phyloP scores from a whole-genome alignment of 2,113 vertebrate species.

The Argyrosomus japonicus region DNA sequence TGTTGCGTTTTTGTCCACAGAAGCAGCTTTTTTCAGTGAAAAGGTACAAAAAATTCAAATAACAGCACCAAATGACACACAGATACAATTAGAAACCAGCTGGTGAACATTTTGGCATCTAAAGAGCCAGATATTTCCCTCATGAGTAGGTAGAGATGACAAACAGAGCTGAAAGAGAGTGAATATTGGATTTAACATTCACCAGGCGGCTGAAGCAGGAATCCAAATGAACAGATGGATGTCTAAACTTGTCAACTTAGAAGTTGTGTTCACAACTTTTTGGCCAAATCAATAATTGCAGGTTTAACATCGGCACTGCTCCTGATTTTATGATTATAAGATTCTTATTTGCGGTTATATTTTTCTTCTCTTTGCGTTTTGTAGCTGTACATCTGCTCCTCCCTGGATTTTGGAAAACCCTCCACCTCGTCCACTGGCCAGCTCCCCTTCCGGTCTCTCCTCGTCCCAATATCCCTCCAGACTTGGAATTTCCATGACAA shows the following conservation, averaged over 20 bases:
- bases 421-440: conserved; percentile 84
- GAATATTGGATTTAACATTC: not conserved
- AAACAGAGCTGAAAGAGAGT: not conserved
- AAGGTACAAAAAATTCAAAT: too few relatives aligned
- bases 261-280: not conserved
- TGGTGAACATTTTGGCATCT: not conserved
- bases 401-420: conserved; percentile 87
- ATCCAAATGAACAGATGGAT: not conserved
- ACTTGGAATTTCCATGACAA: conserved; percentile 85
- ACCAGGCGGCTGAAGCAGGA: not conserved
- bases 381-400: conserved; percentile 57
- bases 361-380: conserved; percentile 12
- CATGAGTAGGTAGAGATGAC: not conserved
- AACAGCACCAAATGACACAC: not conserved
- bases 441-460: conserved; percentile 76
- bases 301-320: not conserved
- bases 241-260: not conserved
- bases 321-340: not conserved
- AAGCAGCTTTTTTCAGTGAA: not conserved
- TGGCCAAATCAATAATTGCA: not conserved
- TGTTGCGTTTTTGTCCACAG: not conserved
- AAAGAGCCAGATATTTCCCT: not conserved
- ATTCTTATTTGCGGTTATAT: not conserved
- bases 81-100: not conserved
- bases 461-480: conserved; percentile 76